Evolutionary conservation across 2,888 invertebrate genomes (phyloP).

Genomic region (Nebria salina): DNA sequence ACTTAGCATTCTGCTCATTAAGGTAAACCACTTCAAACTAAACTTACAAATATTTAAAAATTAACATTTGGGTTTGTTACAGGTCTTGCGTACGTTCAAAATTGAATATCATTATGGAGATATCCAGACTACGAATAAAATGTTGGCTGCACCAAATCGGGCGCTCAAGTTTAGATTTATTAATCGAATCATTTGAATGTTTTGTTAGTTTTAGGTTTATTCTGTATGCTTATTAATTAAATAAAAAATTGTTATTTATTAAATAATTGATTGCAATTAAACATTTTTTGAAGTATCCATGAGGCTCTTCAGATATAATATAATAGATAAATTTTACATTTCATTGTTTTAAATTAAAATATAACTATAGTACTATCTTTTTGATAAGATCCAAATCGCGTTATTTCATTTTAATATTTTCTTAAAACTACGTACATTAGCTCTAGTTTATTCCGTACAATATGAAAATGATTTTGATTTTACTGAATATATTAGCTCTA

Average conservation of each 20-base stretch:
- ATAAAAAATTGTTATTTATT: neutral
- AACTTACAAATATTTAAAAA: neutral
- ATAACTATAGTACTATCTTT: neutral
- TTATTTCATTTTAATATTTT: neutral
- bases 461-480: neutral
- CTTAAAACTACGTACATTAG: neutral
- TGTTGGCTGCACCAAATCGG: constrained; percentile 70
- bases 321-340: neutral
- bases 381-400: neutral
- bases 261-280: neutral
- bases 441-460: neutral
- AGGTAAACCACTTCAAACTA: constrained; percentile 59
- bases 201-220: constrained; percentile 19
- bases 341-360: neutral
- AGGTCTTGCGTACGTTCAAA: constrained; percentile 71
- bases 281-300: too few species aligned
- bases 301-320: neutral
- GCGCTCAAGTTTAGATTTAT: constrained; percentile 73
- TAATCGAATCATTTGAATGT: constrained; percentile 60
- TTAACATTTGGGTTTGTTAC: constrained; percentile 52
- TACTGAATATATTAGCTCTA: neutral
- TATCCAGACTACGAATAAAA: constrained; percentile 67
- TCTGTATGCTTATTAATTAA: neutral
- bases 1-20: constrained; percentile 67
- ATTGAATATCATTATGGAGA: constrained; percentile 76